Conservation (phyloP, 2,797 vertebrate species). For the Lophotriccus pileatus region DNA sequence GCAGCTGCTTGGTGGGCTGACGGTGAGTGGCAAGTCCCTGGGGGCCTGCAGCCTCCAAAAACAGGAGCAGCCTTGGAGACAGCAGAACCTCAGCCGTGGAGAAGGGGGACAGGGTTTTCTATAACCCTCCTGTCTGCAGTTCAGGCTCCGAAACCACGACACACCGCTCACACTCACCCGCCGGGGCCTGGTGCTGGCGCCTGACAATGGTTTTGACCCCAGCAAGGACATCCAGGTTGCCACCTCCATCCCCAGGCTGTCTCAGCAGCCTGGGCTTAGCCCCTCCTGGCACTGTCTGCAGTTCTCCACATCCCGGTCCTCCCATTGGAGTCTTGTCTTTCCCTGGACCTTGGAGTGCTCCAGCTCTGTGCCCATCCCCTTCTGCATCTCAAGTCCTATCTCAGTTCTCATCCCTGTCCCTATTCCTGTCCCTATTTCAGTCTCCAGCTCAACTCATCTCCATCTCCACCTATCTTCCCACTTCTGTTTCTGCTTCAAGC, state of each 20-base stretch:
- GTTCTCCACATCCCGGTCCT: not conserved
- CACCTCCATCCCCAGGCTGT: not conserved
- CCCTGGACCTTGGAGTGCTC: not conserved
- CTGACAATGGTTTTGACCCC: conserved; percentile 56
- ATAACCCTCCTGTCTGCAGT: conserved; percentile 33
- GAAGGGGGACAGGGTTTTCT: not conserved
- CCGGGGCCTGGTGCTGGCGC: conserved; percentile 51
- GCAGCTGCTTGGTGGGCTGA: not conserved
- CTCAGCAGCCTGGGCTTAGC: not conserved
- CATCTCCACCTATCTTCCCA: not conserved
- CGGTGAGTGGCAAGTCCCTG: conserved; percentile 13
- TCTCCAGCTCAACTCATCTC: not conserved
- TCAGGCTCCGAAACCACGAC: conserved; percentile 46
- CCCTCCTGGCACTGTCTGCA: not conserved
- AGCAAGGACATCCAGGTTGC: conserved; percentile 63
- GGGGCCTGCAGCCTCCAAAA: not conserved
- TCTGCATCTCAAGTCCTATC: not conserved
- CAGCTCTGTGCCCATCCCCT: not conserved
- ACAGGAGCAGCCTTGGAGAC: not conserved
- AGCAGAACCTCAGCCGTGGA: accelerated
- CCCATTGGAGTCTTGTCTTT: accelerated
- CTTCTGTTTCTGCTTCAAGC: not conserved
- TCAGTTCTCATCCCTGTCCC: not conserved
- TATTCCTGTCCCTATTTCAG: not conserved
- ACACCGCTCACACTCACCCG: conserved; percentile 59